phyloP scores from a whole-genome alignment of 2,888 invertebrate genomes.

The Caenorhabditis sp. region DNA sequence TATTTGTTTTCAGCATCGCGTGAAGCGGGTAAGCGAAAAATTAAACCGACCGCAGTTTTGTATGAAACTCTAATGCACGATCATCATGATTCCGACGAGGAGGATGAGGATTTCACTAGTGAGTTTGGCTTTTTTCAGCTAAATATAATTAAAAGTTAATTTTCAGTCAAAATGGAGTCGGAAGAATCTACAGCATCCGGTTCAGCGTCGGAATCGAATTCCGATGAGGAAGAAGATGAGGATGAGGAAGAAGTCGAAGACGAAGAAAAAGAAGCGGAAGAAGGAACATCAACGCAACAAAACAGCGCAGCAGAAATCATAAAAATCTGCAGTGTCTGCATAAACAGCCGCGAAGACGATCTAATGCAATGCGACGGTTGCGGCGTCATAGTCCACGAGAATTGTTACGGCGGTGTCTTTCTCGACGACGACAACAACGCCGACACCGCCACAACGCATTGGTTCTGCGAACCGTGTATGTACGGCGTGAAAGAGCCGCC shows the following conservation, averaged over 20 bases:
- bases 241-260: slow-evolving; percentile 57
- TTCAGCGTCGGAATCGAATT: neutral
- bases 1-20: slow-evolving; percentile 52
- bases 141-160: neutral
- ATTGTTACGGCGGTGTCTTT: slow-evolving; percentile 53
- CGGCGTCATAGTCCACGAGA: slow-evolving; percentile 67
- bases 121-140: neutral
- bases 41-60: slow-evolving; percentile 62
- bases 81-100: slow-evolving; percentile 59
- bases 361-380: slow-evolving; percentile 66
- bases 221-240: neutral
- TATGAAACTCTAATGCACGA: slow-evolving; percentile 28
- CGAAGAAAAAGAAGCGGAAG: slow-evolving; percentile 34
- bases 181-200: slow-evolving; percentile 6
- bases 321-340: slow-evolving; percentile 57
- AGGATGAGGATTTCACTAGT: slow-evolving; percentile 61
- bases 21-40: slow-evolving; percentile 67
- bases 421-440: slow-evolving; percentile 9
- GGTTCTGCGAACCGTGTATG: slow-evolving; percentile 96
- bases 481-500: slow-evolving; percentile 76
- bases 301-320: neutral
- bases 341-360: slow-evolving; percentile 52
- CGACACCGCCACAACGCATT: slow-evolving; percentile 82
- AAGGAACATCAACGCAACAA: slow-evolving; percentile 6
- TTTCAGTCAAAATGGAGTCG: slow-evolving; percentile 8